Evolutionary conservation across 2,113 vertebrate genomes (phyloP).

Genomic region (Nothobranchius kuhntae): DNA sequence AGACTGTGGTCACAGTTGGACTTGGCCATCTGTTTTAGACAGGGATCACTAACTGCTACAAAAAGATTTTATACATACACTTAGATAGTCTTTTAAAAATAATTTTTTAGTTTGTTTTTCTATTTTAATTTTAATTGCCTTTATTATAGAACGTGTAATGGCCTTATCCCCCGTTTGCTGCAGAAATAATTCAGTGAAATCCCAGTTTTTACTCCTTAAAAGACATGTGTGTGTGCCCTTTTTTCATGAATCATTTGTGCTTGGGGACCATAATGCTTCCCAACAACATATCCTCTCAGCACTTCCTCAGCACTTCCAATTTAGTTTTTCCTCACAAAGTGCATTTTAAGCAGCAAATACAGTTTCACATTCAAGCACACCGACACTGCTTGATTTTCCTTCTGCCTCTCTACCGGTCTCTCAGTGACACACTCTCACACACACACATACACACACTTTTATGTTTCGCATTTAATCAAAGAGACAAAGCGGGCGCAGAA

Average conservation of each 20-base stretch:
- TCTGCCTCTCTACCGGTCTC: constrained; percentile 8
- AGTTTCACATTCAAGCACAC: constrained; percentile 33
- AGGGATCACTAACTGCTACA: constrained; percentile 12
- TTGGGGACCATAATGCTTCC: constrained; percentile 62
- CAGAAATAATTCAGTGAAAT: constrained; percentile 71
- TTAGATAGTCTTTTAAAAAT: neutral
- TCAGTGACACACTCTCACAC: constrained; percentile 11
- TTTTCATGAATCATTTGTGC: constrained; percentile 73
- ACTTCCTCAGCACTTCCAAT: constrained; percentile 55
- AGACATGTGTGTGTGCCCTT: constrained; percentile 53
- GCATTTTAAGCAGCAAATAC: constrained; percentile 60
- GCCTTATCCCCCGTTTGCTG: constrained; percentile 10
- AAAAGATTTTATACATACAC: neutral
- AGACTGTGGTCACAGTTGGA: neutral
- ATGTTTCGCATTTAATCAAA: constrained; percentile 66
- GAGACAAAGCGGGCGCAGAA: constrained; percentile 59
- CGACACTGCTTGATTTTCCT: constrained; percentile 30
- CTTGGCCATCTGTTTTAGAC: constrained; percentile 5
- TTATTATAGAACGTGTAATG: neutral
- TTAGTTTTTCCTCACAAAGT: constrained; percentile 59
- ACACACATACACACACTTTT: constrained; percentile 13
- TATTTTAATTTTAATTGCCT: constrained; percentile 6
- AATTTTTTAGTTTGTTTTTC: neutral
- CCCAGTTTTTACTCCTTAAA: constrained; percentile 57
- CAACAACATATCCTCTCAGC: constrained; percentile 62